Base-by-base conservation (phyloP, 2,888 invertebrate genomes). In the Autographa gamma region DNA sequence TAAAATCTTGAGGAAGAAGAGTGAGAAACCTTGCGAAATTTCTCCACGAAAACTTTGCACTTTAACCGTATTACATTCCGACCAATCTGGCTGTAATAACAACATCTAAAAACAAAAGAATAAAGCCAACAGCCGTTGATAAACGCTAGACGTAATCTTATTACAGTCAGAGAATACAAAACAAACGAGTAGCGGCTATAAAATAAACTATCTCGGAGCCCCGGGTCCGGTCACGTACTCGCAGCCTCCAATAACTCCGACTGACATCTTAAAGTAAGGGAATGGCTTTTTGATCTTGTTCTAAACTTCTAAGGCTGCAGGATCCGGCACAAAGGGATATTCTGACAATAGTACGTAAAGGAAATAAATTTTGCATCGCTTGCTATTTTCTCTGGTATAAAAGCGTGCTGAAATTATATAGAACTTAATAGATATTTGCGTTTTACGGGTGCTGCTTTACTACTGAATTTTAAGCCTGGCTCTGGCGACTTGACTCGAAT, bases 281-380 rank as follows among this genome's bases (percentile, higher is more conserved):
- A 91, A 93, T 89, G 80, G 91, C 91, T 92, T 91, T 93, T 93
- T 93, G 93, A 93, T 93, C 93, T 92, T 87, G 86, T 86, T 86
- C 86, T 84, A 84, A 89, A 86, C 71, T 82, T 82, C 71, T 60
- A 81, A 83, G 74, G 77, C 82, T 76, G 63, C 72, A 79, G 74
- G 79, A 84, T 80, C 81, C 72, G 73, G 60, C 76, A 80, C 80
- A 80, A 80, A 72, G 78, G 74, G 79, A 80, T 79, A 66, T 67
- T 74, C 73, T 67, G 66, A 79, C 71, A 59, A 60, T 71, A 61
- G 68, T 52, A 31, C 32, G 63, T 52, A 68, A 74, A 71, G 70
- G 68, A 73, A 69, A 68, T 68, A 74, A 13, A 65, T 77, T 80
- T 69, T 75, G 66, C 66, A 72, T 61, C 63, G n/a, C 41, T 38